Evolutionary conservation across 2,888 invertebrate species (phyloP), one percentile per base, ranked within the genome.

Genomic region (Osmoderma eremita): DNA sequence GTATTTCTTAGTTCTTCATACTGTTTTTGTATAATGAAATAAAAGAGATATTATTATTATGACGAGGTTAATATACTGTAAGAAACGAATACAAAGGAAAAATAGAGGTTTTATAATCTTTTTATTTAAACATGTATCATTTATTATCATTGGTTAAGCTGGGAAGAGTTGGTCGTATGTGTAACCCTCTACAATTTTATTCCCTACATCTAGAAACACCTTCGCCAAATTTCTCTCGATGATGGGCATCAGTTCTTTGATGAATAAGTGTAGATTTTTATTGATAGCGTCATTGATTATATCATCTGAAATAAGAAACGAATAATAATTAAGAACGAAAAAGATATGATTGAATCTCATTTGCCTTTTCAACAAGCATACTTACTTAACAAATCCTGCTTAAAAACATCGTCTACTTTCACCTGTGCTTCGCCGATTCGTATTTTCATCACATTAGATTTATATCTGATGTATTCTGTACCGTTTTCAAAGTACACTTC

Each of bases 201-300:
- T 86, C 0, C 82, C 82, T 67, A 86, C 83, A 3, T 83, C 77
- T 50, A 82, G 72, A 73, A 87, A 84, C 12, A 82, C 78, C 2
- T 75, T 74, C 0, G 83, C 78, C 2, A 87, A 78, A 0, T 83
- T 82, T 67, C 78, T 83, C 73, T 87, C 86, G 20, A 88, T 81
- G 0, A 84, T 75, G 0, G 88, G 88, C 75, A 84, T 79, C 5
- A 88, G 74, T 70, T 88, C 87, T 45, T 80, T 80, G 22, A 84
- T 69, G 72, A 88, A 86, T 1, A 81, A 72, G 38, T 84, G 81
- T 67, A 87, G 84, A 73, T 88, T 88, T 71, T 81, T 82, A 75
- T 88, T 88, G 39, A 87, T 84, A 0, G 85, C 84, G 36, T 80
- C 80, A 75, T 87, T 87, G 13, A 87, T 79, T n/a, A 86, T 81